Evolutionary conservation across 2,797 vertebrate genomes (phyloP), one percentile per base, ranked within the genome.

Genomic region (Neosalanx taihuensis): DNA sequence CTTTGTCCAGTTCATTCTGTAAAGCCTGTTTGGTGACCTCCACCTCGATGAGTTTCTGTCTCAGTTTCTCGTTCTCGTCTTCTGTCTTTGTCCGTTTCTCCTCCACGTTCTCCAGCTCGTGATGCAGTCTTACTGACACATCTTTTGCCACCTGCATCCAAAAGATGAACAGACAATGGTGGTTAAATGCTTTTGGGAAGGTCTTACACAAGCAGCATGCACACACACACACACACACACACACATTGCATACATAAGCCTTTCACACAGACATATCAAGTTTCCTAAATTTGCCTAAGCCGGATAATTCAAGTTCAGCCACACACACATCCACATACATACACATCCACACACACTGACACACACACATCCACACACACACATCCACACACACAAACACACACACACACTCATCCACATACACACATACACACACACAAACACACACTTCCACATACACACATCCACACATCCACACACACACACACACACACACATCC

Each of bases 101-200:
- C 89, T 98, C 97, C 79, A 99, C 96, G 0, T 97, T 99, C 90
- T 98, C 96, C 82, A 99, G 84, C 84, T 99, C 97, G 0, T 99
- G 96, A 83, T 98, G 97, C 85, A 99, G 94, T 86, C 97, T 94
- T 80, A 99, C 97, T 0, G 97, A 99, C 53, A 99, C 97, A 72
- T 99, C 97, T 81, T 98, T 99, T 17, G 97, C 97, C 72, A 99
- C 97, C 97, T 99, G 88, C 17, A 65, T 49, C 41, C 41, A 46
- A 46, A 46, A 46, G 41, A 46, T 46, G 0, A 13, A 46, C 12
- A 2, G 6, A 12, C 13, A 51, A 33, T 56, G 10, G 71, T 62
- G 10, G 51, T 18, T 31, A 6, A 7, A 23, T 58, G 5, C 56
- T 23, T n/a, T 10, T 58, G 23, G 56, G 18, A 23, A 20, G 23